Base-by-base conservation (phyloP, 2,888 invertebrate genomes). In the Drosophila pseudotakahashii region DNA sequence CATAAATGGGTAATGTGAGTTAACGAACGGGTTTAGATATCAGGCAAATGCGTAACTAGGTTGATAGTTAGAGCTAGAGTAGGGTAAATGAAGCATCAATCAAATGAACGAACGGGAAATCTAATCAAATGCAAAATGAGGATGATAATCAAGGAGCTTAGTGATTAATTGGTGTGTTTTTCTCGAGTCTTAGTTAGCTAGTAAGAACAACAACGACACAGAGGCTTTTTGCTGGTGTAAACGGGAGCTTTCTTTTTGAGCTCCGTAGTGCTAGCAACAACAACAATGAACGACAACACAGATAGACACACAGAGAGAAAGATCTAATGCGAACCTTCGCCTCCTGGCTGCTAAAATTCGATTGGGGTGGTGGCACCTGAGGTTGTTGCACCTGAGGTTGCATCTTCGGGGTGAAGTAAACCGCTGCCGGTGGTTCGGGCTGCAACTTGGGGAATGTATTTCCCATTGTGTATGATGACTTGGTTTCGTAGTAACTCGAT, bases 251-350 rank as follows among this genome's bases (percentile, higher is more conserved):
- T 9, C 11, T 66, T 42, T 42, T 42, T 45, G 51, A 48, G 53
- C 54, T 61, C 50, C 68, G 26, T 71, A 71, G 86, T 89, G 86
- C 86, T 79, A 85, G 76, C 75, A 52, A 75, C 59, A 58, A 72
- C 79, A 64, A 73, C 59, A 54, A 58, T 44, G 32, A 70, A 55
- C 47, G 62, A 78, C 66, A 77, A 76, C 61, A 64, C 39, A 77
- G 63, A 68, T 69, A 57, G 66, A 63, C 69, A 66, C 30, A 34
- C 34, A 34, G 34, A 34, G 52, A 60, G 32, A 68, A 45, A 58
- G 37, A 62, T 80, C 69, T 44, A 54, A 53, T 76, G 84, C 89
- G 90, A 92, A 92, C 92, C 92, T 92, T 91, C 81, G 90, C 89
- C 79, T 91, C 90, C 68, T 87, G 88, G 55, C 81, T 82, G 89